Conservation (phyloP, 2,888 invertebrate genomes). For the Celastrina argiolus region DNA sequence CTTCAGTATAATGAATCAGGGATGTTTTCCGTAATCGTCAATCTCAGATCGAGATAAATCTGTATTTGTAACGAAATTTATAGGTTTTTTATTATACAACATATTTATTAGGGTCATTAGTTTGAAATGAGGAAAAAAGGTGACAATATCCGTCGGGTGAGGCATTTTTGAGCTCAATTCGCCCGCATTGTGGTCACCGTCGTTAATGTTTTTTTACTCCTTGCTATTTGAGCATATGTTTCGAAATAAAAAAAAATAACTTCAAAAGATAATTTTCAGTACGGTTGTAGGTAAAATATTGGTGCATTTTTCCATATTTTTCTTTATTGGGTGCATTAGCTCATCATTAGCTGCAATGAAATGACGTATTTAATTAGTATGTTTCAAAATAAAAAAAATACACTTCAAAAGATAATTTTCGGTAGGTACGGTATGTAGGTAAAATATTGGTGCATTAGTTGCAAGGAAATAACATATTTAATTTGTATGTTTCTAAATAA, state of each 20-base stretch:
- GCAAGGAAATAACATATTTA: too few species aligned
- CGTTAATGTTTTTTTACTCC: background rate
- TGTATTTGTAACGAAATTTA: constrained; percentile 6
- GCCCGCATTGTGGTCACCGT: background rate
- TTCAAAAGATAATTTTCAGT: too few species aligned
- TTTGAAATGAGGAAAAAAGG: background rate
- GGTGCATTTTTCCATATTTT: too few species aligned
- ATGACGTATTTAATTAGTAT: too few species aligned
- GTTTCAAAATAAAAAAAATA: too few species aligned
- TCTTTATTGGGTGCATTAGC: too few species aligned
- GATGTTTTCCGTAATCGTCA: constrained; percentile 1
- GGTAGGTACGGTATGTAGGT: too few species aligned
- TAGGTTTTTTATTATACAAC: constrained; percentile 5
- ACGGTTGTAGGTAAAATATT: too few species aligned
- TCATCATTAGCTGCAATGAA: too few species aligned
- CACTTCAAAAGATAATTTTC: too few species aligned
- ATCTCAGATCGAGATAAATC: constrained; percentile 9
- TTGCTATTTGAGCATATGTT: background rate
- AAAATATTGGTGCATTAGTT: too few species aligned
- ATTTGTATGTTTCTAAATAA: too few species aligned
- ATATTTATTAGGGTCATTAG: constrained; percentile 9
- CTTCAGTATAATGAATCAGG: constrained; percentile 5
- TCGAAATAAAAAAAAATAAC: background rate
- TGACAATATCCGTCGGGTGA: constrained; percentile 1
- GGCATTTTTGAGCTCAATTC: background rate